Conservation (phyloP, 2,113 vertebrate species). For the Spheniscus mendiculus region DNA sequence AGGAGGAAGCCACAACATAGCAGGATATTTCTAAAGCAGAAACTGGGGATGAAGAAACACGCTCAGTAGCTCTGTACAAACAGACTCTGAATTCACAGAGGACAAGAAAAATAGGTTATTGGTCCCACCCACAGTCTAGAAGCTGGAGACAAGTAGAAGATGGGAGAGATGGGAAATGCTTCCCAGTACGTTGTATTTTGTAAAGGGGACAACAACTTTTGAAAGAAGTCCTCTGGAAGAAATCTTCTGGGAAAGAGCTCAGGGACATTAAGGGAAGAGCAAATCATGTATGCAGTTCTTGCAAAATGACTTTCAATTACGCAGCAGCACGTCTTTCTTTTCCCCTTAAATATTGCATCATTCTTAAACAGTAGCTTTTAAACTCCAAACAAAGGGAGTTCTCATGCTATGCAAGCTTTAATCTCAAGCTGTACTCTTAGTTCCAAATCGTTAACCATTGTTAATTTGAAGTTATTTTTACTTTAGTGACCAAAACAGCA, state of each 20-base stretch:
- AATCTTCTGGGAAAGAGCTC: not conserved
- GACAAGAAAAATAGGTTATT: not conserved
- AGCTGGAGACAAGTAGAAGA: not conserved
- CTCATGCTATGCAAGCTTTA: not conserved
- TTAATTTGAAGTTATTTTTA: slow-evolving; percentile 41
- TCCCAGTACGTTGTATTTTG: accelerated
- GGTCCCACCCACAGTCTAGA: not conserved
- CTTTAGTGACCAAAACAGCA: not conserved
- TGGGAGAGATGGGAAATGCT: not conserved
- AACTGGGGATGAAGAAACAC: not conserved
- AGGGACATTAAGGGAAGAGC: not conserved
- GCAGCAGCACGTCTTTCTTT: not conserved
- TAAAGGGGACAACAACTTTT: not conserved
- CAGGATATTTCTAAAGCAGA: not conserved
- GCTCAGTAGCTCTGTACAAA: not conserved
- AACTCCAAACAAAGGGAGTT: not conserved
- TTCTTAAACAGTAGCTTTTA: not conserved
- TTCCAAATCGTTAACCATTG: not conserved
- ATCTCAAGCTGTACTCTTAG: not conserved
- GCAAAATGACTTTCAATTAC: not conserved
- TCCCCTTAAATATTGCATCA: not conserved
- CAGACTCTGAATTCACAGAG: not conserved
- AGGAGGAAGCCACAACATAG: not conserved
- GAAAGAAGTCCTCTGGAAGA: not conserved
- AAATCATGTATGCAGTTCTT: not conserved